Base-by-base conservation (phyloP, 2,113 vertebrate species). In the Xenopus laevis region DNA sequence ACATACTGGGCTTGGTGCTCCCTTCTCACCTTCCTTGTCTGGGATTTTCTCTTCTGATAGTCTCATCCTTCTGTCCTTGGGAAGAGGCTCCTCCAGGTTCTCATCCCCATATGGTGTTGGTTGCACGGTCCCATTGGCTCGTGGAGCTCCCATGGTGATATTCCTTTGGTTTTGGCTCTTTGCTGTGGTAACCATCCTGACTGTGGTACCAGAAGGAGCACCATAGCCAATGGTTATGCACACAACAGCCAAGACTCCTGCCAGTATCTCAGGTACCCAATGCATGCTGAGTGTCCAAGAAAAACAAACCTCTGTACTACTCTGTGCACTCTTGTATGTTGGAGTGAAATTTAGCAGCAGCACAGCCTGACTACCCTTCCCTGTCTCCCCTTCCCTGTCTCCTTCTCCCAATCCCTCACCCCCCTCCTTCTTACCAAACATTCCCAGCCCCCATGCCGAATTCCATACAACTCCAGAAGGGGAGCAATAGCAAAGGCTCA, bases 391-490 rank as follows among this genome's bases (percentile, higher is more conserved):
- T n/a, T n/a, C n/a, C n/a, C n/a, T n/a, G n/a, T n/a, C 21, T 45
- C 57, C 61, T 44, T 70, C 68, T 60, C 59, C 59, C 70, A 65
- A 63, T 53, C 70, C 52, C 7, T 10, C 30, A 46, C 60, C 59
- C 61, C 60, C 53, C 27, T 50, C 20, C 45, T 65, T 65, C 18
- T 65, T 20, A 53, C 47, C 59, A 33, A 63, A 53, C 60, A n/a
- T 10, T 53, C 60, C 71, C 71, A 45, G 60, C 62, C 71, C 71
- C 71, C 71, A 20, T 20, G 33, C 53, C n/a, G 18, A 65, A 73
- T 73, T 73, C 71, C 71, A 23, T 9, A 16, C 13, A 17, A 44
- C 20, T 73, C 52, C 62, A 57, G 50, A 57, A 47, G 61, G 46
- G 71, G 4, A 52, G 59, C 44, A 18, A 64, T 10, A 47, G 18